phyloP scores from a whole-genome alignment of 2,113 vertebrate species.

The Corydoras maculifer region DNA sequence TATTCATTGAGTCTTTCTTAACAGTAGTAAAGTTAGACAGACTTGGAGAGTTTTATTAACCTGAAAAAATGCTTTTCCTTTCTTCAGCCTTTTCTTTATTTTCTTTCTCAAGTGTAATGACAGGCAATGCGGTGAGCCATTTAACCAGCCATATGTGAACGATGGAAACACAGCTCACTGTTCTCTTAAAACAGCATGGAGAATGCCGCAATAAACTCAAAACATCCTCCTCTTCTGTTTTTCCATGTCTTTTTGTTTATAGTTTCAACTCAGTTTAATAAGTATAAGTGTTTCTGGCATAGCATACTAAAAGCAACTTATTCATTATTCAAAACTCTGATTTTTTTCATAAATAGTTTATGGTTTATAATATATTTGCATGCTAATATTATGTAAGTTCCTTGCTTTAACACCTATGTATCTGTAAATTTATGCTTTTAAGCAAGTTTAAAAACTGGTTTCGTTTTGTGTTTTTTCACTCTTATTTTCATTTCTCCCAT shows the following conservation, averaged over 20 bases:
- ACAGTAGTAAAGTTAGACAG: not conserved
- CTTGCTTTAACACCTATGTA: too few species aligned
- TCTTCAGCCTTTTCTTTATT: constrained; percentile 1
- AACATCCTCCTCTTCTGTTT: not conserved
- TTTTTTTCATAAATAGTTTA: not conserved
- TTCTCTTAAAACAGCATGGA: constrained; percentile 6
- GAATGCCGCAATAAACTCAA: constrained; percentile 2
- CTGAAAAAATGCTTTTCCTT: constrained; percentile 1
- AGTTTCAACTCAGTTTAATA: not conserved
- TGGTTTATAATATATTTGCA: too few species aligned
- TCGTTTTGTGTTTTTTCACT: too few species aligned
- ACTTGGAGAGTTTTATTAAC: not conserved
- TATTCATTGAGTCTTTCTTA: not conserved
- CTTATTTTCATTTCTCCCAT: too few species aligned
- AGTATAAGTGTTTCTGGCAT: not conserved
- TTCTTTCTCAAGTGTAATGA: not conserved
- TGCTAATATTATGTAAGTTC: too few species aligned
- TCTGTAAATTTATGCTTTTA: too few species aligned
- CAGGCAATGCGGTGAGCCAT: not conserved
- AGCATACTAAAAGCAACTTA: not conserved
- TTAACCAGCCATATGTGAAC: constrained; percentile 6
- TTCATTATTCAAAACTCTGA: not conserved
- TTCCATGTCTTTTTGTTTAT: not conserved
- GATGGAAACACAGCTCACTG: constrained; percentile 5
- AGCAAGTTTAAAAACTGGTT: too few species aligned